Evolutionary conservation across 2,888 invertebrate species (phyloP), one percentile per base, ranked within the genome.

Genomic region (Patella depressa): DNA sequence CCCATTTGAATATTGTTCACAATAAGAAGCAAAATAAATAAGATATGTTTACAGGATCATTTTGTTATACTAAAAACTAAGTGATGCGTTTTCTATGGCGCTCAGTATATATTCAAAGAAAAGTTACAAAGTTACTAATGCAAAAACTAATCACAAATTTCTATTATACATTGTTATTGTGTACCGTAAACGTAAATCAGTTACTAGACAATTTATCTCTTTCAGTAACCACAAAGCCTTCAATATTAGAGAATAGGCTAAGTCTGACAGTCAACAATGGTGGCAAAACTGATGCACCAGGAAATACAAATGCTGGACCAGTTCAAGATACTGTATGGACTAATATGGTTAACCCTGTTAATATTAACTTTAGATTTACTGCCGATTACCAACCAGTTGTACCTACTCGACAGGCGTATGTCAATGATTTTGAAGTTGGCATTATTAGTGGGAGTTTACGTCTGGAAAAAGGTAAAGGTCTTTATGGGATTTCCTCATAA

Each of bases 341-440:
- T 19, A 74, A 74, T 65, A 74, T 74, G n/a, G 59, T 59, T 45
- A 53, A 74, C 19, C 57, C 34, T 9, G 34, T n/a, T 17, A 34
- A 19, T n/a, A 24, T 74, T 24, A 17, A 74, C 45, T 74, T 29
- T 19, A 34, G n/a, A 15, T 74, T 74, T 45, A 34, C 29, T 17
- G 24, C 74, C 9, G 59, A 65, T 57, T 74, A 59, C 74, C 15
- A 45, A 45, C 57, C 59, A 45, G 29, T 12, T 59, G 5, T 45
- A 14, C 78, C 45, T 59, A 4, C 65, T 19, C 24, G n/a, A 59
- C 78, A 65, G 34, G 53, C n/a, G 29, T 78, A 72, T 45, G 74
- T 78, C 5, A 59, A 14, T 2, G 69, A 45, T 45, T 78, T 72
- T 54, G 59, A 34, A 24, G 78, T 75, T 17, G 78, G 75, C 11